These are phyloP conservation scores for Harlomillsia oculata DNA, from an alignment of 1,140 invertebrate genomes.

Conservation along the genomic window DNA sequence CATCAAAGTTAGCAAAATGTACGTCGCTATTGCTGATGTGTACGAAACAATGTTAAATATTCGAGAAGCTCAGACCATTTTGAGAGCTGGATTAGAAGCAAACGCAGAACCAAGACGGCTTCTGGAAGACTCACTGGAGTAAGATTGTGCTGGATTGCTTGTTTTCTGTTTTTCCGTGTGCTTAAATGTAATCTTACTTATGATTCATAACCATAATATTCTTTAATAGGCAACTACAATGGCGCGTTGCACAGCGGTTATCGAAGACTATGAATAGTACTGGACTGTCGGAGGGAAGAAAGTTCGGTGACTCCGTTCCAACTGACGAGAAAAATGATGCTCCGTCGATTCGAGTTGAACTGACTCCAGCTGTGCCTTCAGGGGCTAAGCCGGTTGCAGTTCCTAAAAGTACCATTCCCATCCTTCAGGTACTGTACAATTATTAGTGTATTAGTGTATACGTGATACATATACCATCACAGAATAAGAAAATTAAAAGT, in stretches of 20 bases:
- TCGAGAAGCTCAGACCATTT: constrained; percentile 7
- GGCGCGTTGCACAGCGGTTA: constrained; percentile 2
- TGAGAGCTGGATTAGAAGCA: constrained; percentile 11
- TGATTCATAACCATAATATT: neutral
- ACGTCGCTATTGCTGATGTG: constrained; percentile 13
- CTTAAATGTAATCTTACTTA: neutral
- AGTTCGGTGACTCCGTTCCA: constrained; percentile 25
- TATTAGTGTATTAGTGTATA: neutral
- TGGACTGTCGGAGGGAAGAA: neutral
- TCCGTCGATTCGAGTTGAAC: constrained; percentile 5
- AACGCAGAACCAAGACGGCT: constrained; percentile 10
- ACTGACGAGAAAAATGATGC: constrained; percentile 19
- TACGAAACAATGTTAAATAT: neutral
- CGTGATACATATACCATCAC: neutral
- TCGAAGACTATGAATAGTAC: neutral
- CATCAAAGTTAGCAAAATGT: constrained; percentile 5
- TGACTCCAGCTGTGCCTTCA: constrained; percentile 7
- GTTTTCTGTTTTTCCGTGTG: neutral
- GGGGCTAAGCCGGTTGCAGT: neutral
- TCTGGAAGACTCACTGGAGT: constrained; percentile 22
- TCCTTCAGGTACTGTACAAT: neutral
- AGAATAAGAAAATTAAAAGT: neutral
- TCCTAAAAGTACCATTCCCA: neutral
- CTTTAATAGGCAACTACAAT: constrained; percentile 8
- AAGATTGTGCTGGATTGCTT: neutral